Evolutionary conservation across 2,113 vertebrate genomes (phyloP).

Genomic region (Crotalus viridis): DNA sequence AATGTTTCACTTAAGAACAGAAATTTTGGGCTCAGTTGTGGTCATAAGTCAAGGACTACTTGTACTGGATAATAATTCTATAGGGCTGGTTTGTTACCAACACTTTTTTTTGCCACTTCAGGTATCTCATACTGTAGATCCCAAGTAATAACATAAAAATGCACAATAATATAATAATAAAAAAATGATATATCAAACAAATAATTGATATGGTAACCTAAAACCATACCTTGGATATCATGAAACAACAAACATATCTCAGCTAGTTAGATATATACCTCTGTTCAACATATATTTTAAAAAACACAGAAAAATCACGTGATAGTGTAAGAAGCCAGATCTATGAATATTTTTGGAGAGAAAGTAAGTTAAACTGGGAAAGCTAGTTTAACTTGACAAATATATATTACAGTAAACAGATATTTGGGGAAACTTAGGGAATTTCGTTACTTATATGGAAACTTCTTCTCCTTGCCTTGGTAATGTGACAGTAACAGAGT

Average conservation of each 20-base stretch:
- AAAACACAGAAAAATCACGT: background rate
- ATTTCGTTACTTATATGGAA: background rate
- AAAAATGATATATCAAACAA: background rate
- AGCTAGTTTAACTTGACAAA: background rate
- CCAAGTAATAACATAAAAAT: background rate
- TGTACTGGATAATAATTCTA: background rate
- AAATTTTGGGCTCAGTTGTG: background rate
- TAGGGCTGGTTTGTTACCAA: background rate
- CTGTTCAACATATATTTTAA: background rate
- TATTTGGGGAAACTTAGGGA: background rate
- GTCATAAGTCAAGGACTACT: background rate
- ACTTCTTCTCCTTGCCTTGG: background rate
- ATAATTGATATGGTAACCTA: background rate
- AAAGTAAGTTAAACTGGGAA: background rate
- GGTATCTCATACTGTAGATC: background rate
- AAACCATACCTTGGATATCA: background rate
- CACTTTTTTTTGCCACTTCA: background rate
- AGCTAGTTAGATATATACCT: background rate
- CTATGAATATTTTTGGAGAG: background rate
- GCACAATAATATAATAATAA: background rate
- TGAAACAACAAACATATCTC: background rate
- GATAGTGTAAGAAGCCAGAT: background rate
- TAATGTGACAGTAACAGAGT: background rate
- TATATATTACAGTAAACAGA: background rate
- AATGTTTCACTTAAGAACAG: background rate